Conservation (phyloP, 2,113 vertebrate genomes). For the Prochilodus magdalenae region DNA sequence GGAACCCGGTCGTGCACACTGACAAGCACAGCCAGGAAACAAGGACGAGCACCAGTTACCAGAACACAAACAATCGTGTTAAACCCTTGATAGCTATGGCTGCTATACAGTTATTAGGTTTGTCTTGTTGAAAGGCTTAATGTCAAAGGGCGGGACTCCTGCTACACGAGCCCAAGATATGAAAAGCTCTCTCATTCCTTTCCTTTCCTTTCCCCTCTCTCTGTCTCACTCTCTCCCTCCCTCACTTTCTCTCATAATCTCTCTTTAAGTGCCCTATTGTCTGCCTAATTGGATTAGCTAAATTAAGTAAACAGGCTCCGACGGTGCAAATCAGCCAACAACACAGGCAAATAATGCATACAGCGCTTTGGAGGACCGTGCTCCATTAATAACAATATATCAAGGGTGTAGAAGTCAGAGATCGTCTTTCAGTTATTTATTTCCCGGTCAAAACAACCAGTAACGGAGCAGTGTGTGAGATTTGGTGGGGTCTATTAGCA, state of each 20-base stretch:
- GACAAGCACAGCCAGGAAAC: constrained; percentile 16
- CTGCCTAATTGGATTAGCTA: constrained; percentile 34
- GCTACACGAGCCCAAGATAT: constrained; percentile 1
- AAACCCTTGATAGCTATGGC: background rate
- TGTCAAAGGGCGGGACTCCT: background rate
- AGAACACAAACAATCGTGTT: background rate
- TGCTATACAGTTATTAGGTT: constrained; percentile 3
- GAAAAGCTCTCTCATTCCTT: background rate
- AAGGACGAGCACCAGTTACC: background rate
- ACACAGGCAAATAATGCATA: background rate
- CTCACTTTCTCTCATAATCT: constrained; percentile 19
- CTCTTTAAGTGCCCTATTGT: constrained; percentile 35
- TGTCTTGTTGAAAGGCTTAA: constrained; percentile 10
- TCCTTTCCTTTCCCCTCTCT: background rate
- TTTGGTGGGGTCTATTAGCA: too few relatives aligned
- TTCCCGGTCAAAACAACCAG: too few relatives aligned
- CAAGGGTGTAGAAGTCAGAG: background rate
- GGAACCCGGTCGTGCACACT: background rate
- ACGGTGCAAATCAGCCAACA: background rate
- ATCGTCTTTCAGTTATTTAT: too few relatives aligned
- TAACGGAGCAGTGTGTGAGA: too few relatives aligned
- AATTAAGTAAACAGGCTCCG: constrained; percentile 40
- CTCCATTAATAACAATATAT: background rate
- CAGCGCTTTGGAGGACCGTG: background rate
- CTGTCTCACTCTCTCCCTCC: background rate